Evolutionary conservation across 2,113 vertebrate species (phyloP), one percentile per base, ranked within the genome.

Genomic region (Gymnocephalus cernua): DNA sequence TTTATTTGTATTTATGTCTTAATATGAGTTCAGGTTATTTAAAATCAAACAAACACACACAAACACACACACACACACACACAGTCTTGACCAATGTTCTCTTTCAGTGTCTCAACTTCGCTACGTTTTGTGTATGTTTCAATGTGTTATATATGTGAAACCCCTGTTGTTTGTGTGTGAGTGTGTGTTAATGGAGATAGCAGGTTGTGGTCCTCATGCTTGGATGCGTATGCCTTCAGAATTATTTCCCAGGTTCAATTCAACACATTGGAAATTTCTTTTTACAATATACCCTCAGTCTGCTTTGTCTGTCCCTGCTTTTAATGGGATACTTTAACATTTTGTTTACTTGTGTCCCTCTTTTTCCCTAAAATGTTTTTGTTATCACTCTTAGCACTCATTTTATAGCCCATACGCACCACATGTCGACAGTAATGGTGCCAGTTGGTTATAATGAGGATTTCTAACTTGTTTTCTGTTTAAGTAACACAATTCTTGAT

Each of bases 171-270:
- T 23, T 68, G 51, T 78, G n/a, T 78, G 53, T 29, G 6, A 41
- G 44, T 45, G 72, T 47, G 66, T 74, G 57, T 72, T 76, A n/a
- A 32, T 51, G 10, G 66, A 88, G 71, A 80, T 76, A 89, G 85
- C 85, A 89, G 84, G 82, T 80, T 87, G 79, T 75, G 74, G 21
- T 73, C 82, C 18, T 75, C 53, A 32, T 57, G 66, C 70, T 74
- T 64, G 51, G 47, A 75, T 69, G 48, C 9, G 1, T 68, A 16
- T 38, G 54, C 50, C 18, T 51, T 13, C 48, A 71, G 4, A 57
- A 29, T 54, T 75, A 56, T 81, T 67, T 29, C 79, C 35, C 21
- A 71, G 66, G 74, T 74, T 78, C 45, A 69, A 57, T 58, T 25
- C 57, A 58, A 47, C 64, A 53, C 29, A 58, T 41, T 77, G 41